Evolutionary conservation across 1,140 invertebrate genomes (phyloP).

Genomic region (Calycopis cecrops): DNA sequence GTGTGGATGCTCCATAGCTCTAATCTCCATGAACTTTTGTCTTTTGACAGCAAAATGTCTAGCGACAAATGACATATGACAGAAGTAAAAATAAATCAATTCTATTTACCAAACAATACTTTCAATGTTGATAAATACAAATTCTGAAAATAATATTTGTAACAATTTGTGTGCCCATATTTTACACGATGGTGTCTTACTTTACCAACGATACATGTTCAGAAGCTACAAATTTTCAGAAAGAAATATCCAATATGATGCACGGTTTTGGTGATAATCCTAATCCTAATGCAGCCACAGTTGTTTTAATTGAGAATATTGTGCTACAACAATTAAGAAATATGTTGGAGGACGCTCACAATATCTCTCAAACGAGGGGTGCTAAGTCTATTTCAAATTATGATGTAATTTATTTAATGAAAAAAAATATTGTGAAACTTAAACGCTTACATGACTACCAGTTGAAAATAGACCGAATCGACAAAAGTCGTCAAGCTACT

Average conservation of each 20-base stretch:
- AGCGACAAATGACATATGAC: no score
- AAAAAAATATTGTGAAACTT: constrained; percentile 75
- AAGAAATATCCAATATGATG: constrained; percentile 83
- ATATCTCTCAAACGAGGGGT: constrained; percentile 69
- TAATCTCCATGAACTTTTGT: no score
- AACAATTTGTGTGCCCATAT: no score
- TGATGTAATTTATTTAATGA: constrained; percentile 81
- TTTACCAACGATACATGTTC: constrained; percentile 32
- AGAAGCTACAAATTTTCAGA: constrained; percentile 65
- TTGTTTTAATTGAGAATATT: constrained; percentile 80
- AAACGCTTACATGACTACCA: constrained; percentile 61
- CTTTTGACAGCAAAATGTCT: no score
- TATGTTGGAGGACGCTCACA: constrained; percentile 76
- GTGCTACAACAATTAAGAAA: constrained; percentile 78
- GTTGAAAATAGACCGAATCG: constrained; percentile 53
- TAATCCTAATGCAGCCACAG: constrained; percentile 79
- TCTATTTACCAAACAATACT: no score
- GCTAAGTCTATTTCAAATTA: constrained; percentile 65
- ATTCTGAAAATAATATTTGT: no score
- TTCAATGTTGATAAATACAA: no score
- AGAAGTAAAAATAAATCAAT: no score
- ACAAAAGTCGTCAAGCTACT: constrained; percentile 37
- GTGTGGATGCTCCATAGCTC: no score
- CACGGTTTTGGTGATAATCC: constrained; percentile 83
- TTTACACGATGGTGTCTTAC: constrained; percentile 45